Percentiles rank a stretch among this genome's conserved stretches.
phyloP scores from a whole-genome alignment of 1,140 invertebrate genomes.

The Zaprionus tsacasi region DNA sequence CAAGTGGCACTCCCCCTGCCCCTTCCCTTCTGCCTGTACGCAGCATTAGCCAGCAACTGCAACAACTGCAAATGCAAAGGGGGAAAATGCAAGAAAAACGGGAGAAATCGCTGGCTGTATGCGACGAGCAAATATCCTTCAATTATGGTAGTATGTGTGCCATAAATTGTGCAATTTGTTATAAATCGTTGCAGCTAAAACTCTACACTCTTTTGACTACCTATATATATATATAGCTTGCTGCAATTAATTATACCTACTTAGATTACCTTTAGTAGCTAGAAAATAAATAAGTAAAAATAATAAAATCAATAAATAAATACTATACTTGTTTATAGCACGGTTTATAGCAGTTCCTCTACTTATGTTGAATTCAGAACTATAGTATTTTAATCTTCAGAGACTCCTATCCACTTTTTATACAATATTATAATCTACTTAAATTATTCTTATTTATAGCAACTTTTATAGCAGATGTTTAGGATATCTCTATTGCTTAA shows the following conservation, averaged over 20 bases:
- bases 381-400: too few species aligned
- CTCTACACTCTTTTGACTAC: too few species aligned
- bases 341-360: too few species aligned
- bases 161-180: not conserved
- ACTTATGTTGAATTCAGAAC: too few species aligned
- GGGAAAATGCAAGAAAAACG: not conserved
- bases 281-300: too few species aligned
- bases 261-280: too few species aligned
- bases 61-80: constrained; percentile 44
- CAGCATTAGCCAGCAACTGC: constrained; percentile 31
- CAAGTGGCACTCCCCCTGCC: not conserved
- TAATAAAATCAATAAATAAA: too few species aligned
- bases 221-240: too few species aligned
- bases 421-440: too few species aligned
- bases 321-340: too few species aligned
- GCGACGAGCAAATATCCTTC: not conserved
- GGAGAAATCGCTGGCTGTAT: not conserved
- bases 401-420: not conserved
- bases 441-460: not conserved
- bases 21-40: not conserved
- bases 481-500: too few species aligned
- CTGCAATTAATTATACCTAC: too few species aligned
- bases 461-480: not conserved
- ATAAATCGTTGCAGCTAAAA: not conserved
- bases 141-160: not conserved